Evolutionary conservation across 2,797 vertebrate genomes (phyloP).

Genomic region (Sebastes steindachneri): DNA sequence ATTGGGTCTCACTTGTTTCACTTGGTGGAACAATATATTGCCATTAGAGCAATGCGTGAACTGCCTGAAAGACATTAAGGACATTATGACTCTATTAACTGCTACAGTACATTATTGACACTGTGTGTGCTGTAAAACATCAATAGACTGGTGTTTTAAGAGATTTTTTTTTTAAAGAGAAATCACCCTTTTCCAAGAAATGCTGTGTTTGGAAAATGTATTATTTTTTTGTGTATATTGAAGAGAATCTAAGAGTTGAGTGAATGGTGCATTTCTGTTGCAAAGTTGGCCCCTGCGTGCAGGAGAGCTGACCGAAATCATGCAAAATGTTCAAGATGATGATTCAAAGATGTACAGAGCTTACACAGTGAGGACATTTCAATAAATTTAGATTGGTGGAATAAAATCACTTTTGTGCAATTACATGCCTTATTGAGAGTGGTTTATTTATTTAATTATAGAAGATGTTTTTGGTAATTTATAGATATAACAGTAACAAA

Average conservation of each 20-base stretch:
- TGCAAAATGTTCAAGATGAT: not conserved
- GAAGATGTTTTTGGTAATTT: not conserved
- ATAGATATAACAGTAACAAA: not conserved
- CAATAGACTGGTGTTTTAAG: slow-evolving; percentile 21
- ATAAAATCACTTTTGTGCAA: slow-evolving; percentile 30
- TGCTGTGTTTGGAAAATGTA: slow-evolving; percentile 32
- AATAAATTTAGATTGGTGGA: slow-evolving; percentile 36
- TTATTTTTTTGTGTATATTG: slow-evolving; percentile 56
- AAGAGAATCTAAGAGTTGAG: slow-evolving; percentile 15
- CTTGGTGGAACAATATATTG: slow-evolving; percentile 6
- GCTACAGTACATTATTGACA: not conserved
- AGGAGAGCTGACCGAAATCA: not conserved
- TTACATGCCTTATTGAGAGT: not conserved
- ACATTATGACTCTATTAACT: slow-evolving; percentile 13
- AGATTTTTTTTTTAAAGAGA: slow-evolving; percentile 12
- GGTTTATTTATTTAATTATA: not conserved
- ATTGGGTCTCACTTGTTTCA: slow-evolving; percentile 27
- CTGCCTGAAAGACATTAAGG: slow-evolving; percentile 4
- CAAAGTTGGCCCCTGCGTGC: slow-evolving; percentile 14
- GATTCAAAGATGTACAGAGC: slow-evolving; percentile 28
- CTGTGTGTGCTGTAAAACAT: not conserved
- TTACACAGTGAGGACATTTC: slow-evolving; percentile 42
- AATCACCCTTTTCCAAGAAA: slow-evolving; percentile 17
- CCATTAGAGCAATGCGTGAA: not conserved
- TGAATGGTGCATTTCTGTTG: not conserved